These are phyloP conservation scores for Ichneumoninae sp. DNA, from an alignment of 2,888 invertebrate genomes.

Conservation along the genomic window DNA sequence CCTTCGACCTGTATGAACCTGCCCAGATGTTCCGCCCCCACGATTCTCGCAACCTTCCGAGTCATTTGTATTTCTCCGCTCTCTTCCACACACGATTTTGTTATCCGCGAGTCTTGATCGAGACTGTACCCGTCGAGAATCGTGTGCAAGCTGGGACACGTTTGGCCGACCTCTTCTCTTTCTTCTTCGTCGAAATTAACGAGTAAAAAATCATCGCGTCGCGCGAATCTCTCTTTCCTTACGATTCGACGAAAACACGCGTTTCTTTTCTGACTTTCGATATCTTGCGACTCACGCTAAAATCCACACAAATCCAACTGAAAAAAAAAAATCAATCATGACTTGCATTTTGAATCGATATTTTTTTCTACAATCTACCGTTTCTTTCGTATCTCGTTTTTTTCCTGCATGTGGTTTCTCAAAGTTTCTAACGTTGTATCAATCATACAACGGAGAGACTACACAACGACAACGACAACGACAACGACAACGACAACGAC, in stretches of 20 bases:
- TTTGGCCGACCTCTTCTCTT: conserved; percentile 73
- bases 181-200: conserved; percentile 58
- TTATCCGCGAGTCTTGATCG: conserved; percentile 69
- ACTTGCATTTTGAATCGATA: not conserved
- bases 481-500: not conserved
- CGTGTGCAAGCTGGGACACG: conserved; percentile 75
- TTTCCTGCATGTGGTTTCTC: too few species aligned
- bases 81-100: conserved; percentile 24
- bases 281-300: conserved; percentile 4
- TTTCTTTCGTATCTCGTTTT: not conserved
- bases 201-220: conserved; percentile 50
- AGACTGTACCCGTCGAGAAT: conserved; percentile 76
- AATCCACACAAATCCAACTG: not conserved
- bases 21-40: conserved; percentile 43
- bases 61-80: conserved; percentile 23
- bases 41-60: conserved; percentile 39
- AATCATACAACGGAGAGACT: too few species aligned
- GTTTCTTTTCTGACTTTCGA: conserved; percentile 6
- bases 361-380: not conserved
- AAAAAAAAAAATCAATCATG: not conserved
- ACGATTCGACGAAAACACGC: conserved; percentile 20
- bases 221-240: conserved; percentile 17
- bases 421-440: too few species aligned
- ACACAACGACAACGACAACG: not conserved
- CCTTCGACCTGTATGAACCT: conserved; percentile 29